phyloP scores from a whole-genome alignment of 1,140 invertebrate species.

The Bradysia coprophila region DNA sequence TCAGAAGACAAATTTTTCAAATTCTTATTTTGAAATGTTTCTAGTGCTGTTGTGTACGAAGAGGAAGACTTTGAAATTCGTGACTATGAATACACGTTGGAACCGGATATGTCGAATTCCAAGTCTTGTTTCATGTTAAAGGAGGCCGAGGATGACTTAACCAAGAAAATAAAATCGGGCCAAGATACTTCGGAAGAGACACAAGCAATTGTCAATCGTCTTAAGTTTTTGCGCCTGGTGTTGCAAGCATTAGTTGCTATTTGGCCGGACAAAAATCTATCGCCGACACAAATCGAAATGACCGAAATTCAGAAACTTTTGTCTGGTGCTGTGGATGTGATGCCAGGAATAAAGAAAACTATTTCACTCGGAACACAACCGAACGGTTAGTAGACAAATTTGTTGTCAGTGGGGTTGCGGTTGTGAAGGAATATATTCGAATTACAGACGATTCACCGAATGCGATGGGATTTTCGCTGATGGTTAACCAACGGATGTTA shows the following conservation, averaged over 20 bases:
- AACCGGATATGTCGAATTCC: constrained; percentile 60
- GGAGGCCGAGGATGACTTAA: constrained; percentile 84
- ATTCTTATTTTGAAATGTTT: constrained; percentile 3
- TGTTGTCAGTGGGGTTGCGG: neutral
- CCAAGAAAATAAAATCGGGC: constrained; percentile 45
- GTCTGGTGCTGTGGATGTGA: constrained; percentile 47
- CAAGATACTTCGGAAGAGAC: constrained; percentile 29
- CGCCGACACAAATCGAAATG: constrained; percentile 34
- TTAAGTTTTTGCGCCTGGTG: constrained; percentile 71
- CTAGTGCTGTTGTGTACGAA: constrained; percentile 67
- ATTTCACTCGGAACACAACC: constrained; percentile 54
- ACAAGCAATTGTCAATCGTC: constrained; percentile 54
- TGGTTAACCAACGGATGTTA: constrained; percentile 83
- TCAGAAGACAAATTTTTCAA: neutral
- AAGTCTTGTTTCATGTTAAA: constrained; percentile 64
- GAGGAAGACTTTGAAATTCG: constrained; percentile 94
- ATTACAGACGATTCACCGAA: constrained; percentile 31
- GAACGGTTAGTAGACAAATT: constrained; percentile 32
- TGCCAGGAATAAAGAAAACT: constrained; percentile 63
- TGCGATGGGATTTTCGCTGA: constrained; percentile 80
- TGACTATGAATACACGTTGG: constrained; percentile 79
- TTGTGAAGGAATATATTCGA: constrained; percentile 4
- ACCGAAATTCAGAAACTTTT: constrained; percentile 47
- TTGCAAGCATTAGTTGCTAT: constrained; percentile 59
- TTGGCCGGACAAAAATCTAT: constrained; percentile 34